Evolutionary conservation across 2,113 vertebrate species (phyloP).

Genomic region (Muntiacus muntjak): DNA sequence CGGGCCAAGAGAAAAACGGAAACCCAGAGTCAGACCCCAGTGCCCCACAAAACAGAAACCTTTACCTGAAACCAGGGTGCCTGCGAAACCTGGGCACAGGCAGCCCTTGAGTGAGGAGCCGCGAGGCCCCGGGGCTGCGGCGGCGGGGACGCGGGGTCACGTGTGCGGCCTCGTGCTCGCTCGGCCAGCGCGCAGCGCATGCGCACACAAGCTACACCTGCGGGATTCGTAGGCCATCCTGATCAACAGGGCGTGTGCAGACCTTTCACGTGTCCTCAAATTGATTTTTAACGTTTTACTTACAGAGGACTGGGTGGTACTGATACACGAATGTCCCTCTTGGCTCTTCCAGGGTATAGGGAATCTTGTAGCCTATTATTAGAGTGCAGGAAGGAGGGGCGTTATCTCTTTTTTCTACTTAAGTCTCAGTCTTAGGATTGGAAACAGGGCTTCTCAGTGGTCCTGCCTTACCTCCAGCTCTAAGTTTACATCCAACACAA

Average conservation of each 20-base stretch:
- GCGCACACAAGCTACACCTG: neutral
- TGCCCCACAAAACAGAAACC: neutral
- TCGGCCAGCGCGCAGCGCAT: no score
- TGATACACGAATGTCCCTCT: neutral
- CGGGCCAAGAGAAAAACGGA: neutral
- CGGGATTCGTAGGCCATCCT: accelerated
- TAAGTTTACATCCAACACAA: neutral
- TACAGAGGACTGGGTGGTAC: neutral
- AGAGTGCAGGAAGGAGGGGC: neutral
- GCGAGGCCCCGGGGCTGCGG: accelerated
- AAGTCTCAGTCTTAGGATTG: neutral
- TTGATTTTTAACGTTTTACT: neutral
- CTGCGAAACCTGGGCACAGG: neutral
- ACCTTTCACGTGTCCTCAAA: neutral
- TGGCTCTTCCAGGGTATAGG: neutral
- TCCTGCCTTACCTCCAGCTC: neutral
- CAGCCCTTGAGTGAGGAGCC: neutral
- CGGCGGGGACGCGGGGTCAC: neutral
- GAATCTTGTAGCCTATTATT: neutral
- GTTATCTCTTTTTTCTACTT: neutral
- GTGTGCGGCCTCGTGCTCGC: no score
- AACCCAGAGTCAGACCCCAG: neutral
- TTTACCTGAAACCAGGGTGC: neutral
- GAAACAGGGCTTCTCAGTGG: neutral
- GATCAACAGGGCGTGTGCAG: neutral